Conservation (phyloP, 2,888 invertebrate genomes). For the Chrysolina haemoptera region DNA sequence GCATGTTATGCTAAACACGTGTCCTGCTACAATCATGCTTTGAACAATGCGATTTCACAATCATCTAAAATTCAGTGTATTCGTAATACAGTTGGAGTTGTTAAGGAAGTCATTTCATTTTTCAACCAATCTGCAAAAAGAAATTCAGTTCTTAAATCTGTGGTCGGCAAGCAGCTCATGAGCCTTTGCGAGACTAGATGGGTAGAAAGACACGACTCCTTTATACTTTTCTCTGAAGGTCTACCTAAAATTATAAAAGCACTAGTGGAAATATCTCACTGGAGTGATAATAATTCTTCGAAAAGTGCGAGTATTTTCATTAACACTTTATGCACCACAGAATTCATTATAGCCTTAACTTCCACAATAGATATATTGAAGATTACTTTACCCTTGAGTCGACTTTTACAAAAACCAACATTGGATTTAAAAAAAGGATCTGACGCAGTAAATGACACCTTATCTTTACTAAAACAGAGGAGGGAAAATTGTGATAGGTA, state of each 20-base stretch:
- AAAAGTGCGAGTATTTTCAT: no score
- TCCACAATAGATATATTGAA: no score
- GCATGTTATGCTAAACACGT: no score
- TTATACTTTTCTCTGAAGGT: neutral
- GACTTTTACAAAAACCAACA: no score
- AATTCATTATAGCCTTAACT: no score
- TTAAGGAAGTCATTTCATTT: neutral
- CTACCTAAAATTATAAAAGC: neutral
- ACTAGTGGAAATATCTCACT: neutral
- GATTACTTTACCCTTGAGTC: no score
- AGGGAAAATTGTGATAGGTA: no score
- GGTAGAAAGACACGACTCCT: neutral
- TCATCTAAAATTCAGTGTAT: neutral
- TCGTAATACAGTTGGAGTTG: neutral
- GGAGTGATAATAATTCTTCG: neutral
- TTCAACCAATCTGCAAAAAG: neutral
- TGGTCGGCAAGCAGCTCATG: neutral
- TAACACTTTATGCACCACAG: no score
- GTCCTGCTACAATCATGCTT: neutral
- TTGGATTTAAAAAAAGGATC: no score
- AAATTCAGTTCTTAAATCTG: neutral
- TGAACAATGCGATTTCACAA: neutral
- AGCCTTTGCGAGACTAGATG: neutral
- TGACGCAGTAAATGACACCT: no score
- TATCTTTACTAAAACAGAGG: no score